phyloP scores from a whole-genome alignment of 2,797 vertebrate genomes.

The Alcedo quadribrachys region DNA sequence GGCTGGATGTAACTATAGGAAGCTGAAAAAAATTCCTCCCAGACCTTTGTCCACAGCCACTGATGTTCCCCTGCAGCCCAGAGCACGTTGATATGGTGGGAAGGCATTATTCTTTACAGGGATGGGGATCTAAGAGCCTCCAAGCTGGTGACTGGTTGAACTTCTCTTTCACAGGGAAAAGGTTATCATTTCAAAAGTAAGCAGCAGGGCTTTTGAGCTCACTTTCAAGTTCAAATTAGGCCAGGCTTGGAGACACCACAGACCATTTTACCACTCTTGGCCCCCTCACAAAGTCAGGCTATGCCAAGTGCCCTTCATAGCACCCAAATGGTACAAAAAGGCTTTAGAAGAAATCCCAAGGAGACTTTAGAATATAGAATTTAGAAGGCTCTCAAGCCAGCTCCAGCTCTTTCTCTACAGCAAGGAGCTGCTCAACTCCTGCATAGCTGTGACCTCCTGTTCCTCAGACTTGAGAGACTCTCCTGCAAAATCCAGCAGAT shows the following conservation, averaged over 20 bases:
- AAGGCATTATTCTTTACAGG: neutral
- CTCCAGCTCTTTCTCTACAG: neutral
- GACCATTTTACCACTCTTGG: neutral
- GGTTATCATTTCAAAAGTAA: neutral
- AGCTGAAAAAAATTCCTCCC: neutral
- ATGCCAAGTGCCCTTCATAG: neutral
- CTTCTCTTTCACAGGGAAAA: neutral
- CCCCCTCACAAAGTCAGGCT: neutral
- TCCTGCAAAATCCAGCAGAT: neutral
- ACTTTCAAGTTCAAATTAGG: slow-evolving; percentile 11
- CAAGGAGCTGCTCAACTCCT: neutral
- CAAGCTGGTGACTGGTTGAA: neutral
- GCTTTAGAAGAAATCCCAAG: neutral
- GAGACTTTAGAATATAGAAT: no score
- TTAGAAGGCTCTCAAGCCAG: neutral
- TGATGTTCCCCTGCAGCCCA: neutral
- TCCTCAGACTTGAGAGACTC: neutral
- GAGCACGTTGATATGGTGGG: neutral
- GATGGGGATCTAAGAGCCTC: neutral
- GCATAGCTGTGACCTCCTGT: neutral
- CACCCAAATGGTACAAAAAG: neutral
- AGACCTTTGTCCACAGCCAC: neutral
- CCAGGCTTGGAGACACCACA: neutral
- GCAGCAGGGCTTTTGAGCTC: neutral
- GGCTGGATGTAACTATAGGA: neutral